phyloP scores from a whole-genome alignment of 2,113 vertebrate genomes.

The Cinclus mexicanus region DNA sequence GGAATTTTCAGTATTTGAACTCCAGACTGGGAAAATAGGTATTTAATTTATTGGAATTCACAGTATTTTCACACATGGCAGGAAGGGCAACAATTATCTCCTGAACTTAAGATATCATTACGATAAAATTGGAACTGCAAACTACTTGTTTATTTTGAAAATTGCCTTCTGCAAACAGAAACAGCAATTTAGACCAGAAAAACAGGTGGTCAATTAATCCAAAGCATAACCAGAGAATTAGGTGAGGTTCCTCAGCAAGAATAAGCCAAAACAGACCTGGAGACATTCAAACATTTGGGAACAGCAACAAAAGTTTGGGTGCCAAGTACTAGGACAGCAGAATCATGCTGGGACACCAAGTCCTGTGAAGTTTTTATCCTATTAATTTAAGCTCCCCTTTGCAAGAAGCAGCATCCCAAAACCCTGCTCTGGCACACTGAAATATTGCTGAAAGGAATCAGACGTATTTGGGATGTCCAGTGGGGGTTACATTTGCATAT shows the following conservation, averaged over 20 bases:
- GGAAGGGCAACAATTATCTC: background rate
- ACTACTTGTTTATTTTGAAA: conserved; percentile 7
- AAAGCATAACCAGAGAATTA: background rate
- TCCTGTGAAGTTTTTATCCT: background rate
- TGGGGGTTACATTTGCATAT: background rate
- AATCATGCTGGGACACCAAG: background rate
- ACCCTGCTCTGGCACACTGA: background rate
- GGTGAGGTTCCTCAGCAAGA: background rate
- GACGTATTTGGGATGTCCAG: background rate
- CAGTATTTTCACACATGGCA: background rate
- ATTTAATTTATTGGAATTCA: background rate
- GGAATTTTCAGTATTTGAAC: background rate
- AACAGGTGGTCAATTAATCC: background rate
- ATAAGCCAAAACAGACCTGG: background rate
- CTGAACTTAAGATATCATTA: background rate
- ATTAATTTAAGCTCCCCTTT: background rate
- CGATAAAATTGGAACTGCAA: background rate
- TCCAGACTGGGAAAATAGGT: background rate
- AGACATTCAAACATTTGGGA: background rate
- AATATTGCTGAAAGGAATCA: too few relatives aligned
- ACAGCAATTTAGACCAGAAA: background rate
- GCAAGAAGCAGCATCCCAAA: background rate
- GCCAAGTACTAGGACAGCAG: background rate
- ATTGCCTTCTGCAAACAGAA: conserved; percentile 4
- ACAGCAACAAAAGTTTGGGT: background rate